Conservation (phyloP, 2,797 vertebrate genomes). For the Pangasius mekongensis region DNA sequence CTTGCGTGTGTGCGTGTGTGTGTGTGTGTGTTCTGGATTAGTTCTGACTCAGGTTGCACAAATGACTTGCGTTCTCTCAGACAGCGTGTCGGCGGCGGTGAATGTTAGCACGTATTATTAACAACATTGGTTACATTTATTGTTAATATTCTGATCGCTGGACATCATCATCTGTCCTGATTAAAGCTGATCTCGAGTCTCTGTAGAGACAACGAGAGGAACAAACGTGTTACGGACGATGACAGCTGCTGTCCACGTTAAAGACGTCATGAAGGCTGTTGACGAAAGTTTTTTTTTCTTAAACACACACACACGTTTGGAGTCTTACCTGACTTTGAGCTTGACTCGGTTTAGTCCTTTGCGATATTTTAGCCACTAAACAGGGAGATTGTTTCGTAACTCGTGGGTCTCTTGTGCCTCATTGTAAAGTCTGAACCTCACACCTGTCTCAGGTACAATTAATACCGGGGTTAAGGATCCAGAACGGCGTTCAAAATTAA, state of each 20-base stretch:
- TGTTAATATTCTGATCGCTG: background rate
- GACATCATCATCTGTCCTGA: too few relatives aligned
- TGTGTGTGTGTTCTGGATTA: background rate
- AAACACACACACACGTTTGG: too few relatives aligned
- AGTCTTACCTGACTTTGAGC: background rate
- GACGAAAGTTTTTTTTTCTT: background rate
- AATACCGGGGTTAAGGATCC: background rate
- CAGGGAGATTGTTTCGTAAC: background rate
- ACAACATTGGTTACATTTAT: background rate
- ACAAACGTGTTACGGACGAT: background rate
- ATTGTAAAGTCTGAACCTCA: background rate
- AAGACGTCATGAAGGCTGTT: constrained; percentile 5
- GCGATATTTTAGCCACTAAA: background rate
- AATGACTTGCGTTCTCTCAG: background rate
- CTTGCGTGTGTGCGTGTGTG: too few relatives aligned
- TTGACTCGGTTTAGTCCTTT: background rate
- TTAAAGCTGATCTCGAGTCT: background rate
- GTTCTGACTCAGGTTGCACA: background rate
- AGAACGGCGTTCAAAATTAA: background rate
- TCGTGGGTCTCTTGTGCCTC: background rate
- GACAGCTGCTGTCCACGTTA: constrained; percentile 19
- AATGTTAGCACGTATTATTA: background rate
- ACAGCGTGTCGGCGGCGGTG: background rate
- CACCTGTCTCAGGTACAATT: background rate
- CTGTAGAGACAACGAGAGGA: background rate